Base-by-base conservation (phyloP, 2,797 vertebrate genomes). In the Myotis vivesi region DNA sequence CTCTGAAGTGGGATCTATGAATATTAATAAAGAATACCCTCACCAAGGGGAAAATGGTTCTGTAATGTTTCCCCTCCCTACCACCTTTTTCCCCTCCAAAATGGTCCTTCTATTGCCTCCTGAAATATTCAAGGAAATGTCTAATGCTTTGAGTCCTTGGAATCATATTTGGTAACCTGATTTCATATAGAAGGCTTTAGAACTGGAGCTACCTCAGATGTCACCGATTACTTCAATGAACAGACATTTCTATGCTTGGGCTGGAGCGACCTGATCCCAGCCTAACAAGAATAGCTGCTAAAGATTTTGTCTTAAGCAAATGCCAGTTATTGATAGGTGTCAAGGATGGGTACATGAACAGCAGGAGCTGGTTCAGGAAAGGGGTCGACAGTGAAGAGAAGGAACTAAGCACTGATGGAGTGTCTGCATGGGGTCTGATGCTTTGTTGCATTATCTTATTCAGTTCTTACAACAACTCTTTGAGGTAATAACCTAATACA, bases 11-110 rank as follows among this genome's bases (percentile, higher is more conserved):
- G 41, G 12, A 62, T 55, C 69, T 77, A 30, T 71, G 51, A 97
- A 94, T 96, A 91, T 59, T 87, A 87, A 94, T 71, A 59, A 96
- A 68, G 30, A 89, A 15, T 28, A 80, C 44, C 36, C 64, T 82
- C 51, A 82, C 16, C 30, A 80, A 83, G 25, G 8, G 12, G 22
- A 46, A 94, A 69, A 89, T 12, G 23, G 22, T 17, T 87, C 82
- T 94, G 41, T 83, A 82, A 89, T 66, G 49, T 89, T 82, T 19
- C 57, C 17, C 23, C 4, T 59, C 30, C 57, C 6, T 20, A 8
- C 5, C 5, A 5, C 38, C 2, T 8, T 22, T 3, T 30, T 30
- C 15, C 7, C 3, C 2, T 1, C 11, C 6, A 75, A 53, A 68
- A 87, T 51, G 8, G 15, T 19, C 25, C 81, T 94, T 93, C 84